Evolutionary conservation across 1,140 invertebrate species (phyloP), one percentile per base, ranked within the genome.

Genomic region (Parapsyche elsis): DNA sequence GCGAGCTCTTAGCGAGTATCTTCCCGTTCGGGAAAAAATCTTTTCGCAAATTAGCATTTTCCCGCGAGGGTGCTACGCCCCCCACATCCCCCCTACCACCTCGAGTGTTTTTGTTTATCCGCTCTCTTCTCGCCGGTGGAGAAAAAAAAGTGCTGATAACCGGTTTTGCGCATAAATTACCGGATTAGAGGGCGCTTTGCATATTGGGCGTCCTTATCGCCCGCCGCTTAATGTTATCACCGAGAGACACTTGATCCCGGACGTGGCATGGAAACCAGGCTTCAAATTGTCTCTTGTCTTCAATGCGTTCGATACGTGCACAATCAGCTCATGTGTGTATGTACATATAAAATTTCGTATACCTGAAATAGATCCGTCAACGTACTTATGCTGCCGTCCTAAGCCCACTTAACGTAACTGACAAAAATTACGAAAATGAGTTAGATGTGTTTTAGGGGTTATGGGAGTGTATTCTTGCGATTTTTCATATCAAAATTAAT

Each of bases 91-190:
- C 5, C 57, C 5, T 61, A 61, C 57, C n/a, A 7, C 57, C 30
- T 38, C 30, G 30, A 7, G 30, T 38, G 57, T 38, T 61, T 61
- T 61, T 61, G 57, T 61, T 61, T 61, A 61, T 61, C 57, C 57
- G 5, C 57, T 21, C 9, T 57, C 9, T 9, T 16, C 16, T 21
- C n/a, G 21, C 16, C 21, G 21, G 21, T 21, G 57, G 12, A 53
- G 45, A 46, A 57, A 61, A 61, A 38, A 61, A 61, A 19, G 57
- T 61, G 57, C 57, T 61, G 57, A 61, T 61, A 61, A 61, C 57
- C 57, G 19, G 57, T 61, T 61, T 61, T 19, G 57, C 57, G 57
- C 57, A 61, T 61, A 61, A 61, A 61, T 61, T 61, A 61, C n/a
- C n/a, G 57, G 9, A 61, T 61, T 61, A 61, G 57, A 21, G 57